Conservation (phyloP, 23 tunicate genomes). For the Trididemnum nubilum region DNA sequence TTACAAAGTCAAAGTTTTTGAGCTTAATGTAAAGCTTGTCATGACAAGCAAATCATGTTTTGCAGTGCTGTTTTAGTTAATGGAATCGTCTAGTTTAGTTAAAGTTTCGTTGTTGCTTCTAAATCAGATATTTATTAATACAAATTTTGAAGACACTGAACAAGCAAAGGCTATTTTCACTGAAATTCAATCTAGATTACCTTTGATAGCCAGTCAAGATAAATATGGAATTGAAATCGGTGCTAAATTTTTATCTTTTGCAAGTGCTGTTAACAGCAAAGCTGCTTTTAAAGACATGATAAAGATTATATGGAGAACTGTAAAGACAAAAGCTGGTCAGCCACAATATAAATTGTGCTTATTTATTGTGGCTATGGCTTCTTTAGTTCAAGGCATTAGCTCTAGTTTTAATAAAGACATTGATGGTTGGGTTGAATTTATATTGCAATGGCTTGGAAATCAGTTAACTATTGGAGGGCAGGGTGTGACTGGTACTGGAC, state of each 20-base stretch:
- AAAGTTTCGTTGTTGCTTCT: background rate
- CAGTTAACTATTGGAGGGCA: conserved; percentile 75
- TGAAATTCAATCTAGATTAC: conserved; percentile 28
- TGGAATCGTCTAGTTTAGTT: background rate
- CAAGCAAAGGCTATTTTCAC: conserved; percentile 28
- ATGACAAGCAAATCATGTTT: no score
- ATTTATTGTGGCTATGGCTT: conserved; percentile 33
- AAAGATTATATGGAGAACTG: conserved; percentile 57
- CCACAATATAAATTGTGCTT: conserved; percentile 48
- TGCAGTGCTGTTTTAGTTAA: no score
- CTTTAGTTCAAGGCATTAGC: conserved; percentile 4
- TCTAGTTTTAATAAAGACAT: background rate
- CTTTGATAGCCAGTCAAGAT: conserved; percentile 30
- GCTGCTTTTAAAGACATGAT: conserved; percentile 38
- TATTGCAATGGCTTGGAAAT: conserved; percentile 45
- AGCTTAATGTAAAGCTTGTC: no score
- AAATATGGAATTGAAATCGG: background rate
- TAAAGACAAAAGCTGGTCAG: conserved; percentile 47
- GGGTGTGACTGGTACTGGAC: conserved; percentile 61
- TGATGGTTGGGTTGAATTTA: conserved; percentile 19
- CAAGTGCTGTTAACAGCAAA: background rate
- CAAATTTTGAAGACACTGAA: conserved; percentile 6
- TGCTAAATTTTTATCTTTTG: conserved; percentile 27
- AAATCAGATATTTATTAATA: background rate
- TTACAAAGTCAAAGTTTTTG: no score